A percentile compares a stretch with the other conserved stretches of the same genome.
Evolutionary conservation across 2,797 vertebrate genomes (phyloP).

Genomic region (Takifugu ocellatus): DNA sequence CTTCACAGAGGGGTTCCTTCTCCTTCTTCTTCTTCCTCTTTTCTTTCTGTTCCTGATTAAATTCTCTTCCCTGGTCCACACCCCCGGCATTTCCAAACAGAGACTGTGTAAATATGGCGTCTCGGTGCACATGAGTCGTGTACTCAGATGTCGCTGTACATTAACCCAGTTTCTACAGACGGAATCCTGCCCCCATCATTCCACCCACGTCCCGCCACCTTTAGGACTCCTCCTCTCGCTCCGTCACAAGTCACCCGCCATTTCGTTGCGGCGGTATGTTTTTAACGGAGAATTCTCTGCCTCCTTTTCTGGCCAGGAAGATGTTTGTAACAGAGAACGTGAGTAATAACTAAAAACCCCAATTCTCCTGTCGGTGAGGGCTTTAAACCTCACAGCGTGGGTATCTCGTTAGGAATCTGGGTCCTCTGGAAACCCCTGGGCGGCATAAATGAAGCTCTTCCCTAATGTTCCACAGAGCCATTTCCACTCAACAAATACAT

Average conservation of each 20-base stretch:
- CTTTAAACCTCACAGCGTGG: conserved; percentile 58
- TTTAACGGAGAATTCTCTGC: conserved; percentile 15
- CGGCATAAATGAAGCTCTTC: conserved; percentile 59
- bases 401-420: conserved; percentile 62
- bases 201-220: conserved; percentile 23
- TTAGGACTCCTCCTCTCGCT: conserved; percentile 30
- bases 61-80: conserved; percentile 21
- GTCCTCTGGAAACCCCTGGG: conserved; percentile 56
- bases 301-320: conserved; percentile 21
- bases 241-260: conserved; percentile 50
- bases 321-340: conserved; percentile 40
- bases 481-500: conserved; percentile 58
- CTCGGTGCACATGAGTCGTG: conserved; percentile 42
- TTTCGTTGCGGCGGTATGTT: conserved; percentile 31
- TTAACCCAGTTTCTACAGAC: conserved; percentile 54
- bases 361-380: conserved; percentile 45
- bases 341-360: conserved; percentile 52
- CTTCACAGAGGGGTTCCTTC: conserved; percentile 19
- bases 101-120: conserved; percentile 38
- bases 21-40: conserved; percentile 6
- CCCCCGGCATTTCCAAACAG: conserved; percentile 36
- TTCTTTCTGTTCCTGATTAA: conserved; percentile 4
- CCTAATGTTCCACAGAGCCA: conserved; percentile 61
- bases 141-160: conserved; percentile 48
- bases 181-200: conserved; percentile 25